Conservation (phyloP, 2,113 vertebrate species). For the Petromus typicus region DNA sequence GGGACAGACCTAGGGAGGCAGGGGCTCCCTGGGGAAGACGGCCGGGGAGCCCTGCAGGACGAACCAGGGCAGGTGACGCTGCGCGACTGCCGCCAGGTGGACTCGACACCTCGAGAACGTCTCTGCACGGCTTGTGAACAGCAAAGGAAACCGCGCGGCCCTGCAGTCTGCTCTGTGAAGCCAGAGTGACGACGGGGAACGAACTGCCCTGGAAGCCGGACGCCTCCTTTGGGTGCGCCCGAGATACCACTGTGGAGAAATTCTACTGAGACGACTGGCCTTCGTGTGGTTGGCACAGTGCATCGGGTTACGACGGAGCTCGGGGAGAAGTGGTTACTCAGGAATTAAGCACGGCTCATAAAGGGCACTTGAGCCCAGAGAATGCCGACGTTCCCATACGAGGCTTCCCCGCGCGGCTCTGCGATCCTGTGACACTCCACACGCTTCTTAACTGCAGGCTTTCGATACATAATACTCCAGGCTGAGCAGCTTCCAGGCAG, state of each 20-base stretch:
- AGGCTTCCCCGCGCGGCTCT: constrained; percentile 37
- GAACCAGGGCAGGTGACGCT: fast-evolving
- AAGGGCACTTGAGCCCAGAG: constrained; percentile 42
- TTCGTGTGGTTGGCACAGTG: constrained; percentile 43
- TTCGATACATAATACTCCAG: constrained; percentile 74
- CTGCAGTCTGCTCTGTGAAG: background rate
- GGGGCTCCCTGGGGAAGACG: fast-evolving
- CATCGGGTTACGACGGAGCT: constrained; percentile 65
- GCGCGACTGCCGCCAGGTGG: fast-evolving
- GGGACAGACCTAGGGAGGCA: background rate
- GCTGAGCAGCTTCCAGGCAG: constrained; percentile 63
- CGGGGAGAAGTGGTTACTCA: constrained; percentile 26
- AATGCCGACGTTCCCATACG: constrained; percentile 36
- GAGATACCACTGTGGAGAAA: constrained; percentile 69
- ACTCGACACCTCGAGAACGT: background rate
- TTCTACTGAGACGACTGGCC: constrained; percentile 68
- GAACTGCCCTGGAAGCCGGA: constrained; percentile 48
- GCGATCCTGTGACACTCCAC: constrained; percentile 58
- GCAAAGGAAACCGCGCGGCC: background rate
- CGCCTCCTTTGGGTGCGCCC: constrained; percentile 54
- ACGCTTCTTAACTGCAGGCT: constrained; percentile 68
- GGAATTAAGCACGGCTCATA: constrained; percentile 57
- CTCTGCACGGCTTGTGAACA: background rate
- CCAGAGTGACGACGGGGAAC: background rate
- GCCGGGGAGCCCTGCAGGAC: background rate